Evolutionary conservation across 2,888 invertebrate genomes (phyloP).

Genomic region (Stenoptilia bipunctidactyla): DNA sequence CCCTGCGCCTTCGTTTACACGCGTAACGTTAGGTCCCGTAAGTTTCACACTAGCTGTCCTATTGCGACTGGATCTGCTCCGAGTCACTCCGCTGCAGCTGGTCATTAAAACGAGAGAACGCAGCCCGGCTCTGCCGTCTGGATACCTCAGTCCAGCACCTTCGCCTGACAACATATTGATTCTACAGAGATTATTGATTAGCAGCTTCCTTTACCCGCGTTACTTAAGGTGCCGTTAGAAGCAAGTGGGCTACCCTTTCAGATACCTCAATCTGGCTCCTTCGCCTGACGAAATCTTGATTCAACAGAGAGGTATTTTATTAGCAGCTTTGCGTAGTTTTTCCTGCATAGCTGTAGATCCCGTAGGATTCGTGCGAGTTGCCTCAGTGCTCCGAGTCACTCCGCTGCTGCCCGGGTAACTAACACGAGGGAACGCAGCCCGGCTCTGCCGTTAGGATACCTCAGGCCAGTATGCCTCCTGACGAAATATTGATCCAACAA

Average conservation of each 20-base stretch:
- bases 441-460: conserved; percentile 60
- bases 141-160: conserved; percentile 74
- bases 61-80: conserved; percentile 64
- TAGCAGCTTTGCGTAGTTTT: too few relatives aligned
- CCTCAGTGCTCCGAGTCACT: conserved; percentile 52
- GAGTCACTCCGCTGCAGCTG: conserved; percentile 50
- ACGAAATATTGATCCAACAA: conserved; percentile 86
- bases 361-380: too few relatives aligned
- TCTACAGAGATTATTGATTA: conserved; percentile 81
- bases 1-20: too few relatives aligned
- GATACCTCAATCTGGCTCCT: conserved; percentile 74
- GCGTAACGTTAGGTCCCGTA: too few relatives aligned
- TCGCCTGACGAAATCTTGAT: conserved; percentile 89
- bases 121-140: conserved; percentile 57
- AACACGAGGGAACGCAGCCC: conserved; percentile 54
- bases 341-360: too few relatives aligned
- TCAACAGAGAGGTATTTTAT: conserved; percentile 81
- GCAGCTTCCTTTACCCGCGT: too few relatives aligned
- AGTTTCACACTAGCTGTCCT: too few relatives aligned
- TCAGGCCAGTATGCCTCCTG: conserved; percentile 80
- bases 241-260: too few relatives aligned
- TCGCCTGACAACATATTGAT: conserved; percentile 89
- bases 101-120: conserved; percentile 48
- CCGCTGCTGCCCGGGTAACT: conserved; percentile 44
- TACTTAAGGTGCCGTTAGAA: too few relatives aligned